Conservation (phyloP, 2,113 vertebrate species). For the Tachuris rubrigastra region DNA sequence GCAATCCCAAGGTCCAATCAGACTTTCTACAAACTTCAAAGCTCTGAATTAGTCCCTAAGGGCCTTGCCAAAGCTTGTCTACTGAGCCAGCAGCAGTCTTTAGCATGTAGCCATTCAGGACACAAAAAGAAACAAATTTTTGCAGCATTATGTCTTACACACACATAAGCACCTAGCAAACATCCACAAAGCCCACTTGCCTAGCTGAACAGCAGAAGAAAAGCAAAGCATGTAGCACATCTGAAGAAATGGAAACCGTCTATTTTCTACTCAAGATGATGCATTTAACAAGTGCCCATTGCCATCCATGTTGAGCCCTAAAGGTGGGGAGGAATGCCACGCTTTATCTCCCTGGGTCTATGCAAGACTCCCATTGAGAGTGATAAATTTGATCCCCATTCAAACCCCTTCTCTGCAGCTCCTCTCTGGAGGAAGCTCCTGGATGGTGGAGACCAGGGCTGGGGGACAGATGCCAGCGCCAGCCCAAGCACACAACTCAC, state of each 20-base stretch:
- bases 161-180: background rate
- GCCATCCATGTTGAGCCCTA: background rate
- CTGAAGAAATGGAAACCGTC: background rate
- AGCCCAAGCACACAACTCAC: constrained; percentile 77
- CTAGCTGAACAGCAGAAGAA: background rate
- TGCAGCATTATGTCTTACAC: background rate
- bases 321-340: background rate
- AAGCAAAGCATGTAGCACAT: background rate
- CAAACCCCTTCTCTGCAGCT: constrained; percentile 30
- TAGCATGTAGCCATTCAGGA: background rate
- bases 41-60: background rate
- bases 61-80: background rate
- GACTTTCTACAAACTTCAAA: constrained; percentile 25
- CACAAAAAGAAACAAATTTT: constrained; percentile 8
- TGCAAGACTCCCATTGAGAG: background rate
- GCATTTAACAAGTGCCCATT: background rate
- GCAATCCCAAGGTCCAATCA: background rate
- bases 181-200: background rate
- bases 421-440: constrained; percentile 22
- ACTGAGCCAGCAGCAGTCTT: background rate
- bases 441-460: constrained; percentile 30
- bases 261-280: background rate
- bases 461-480: constrained; percentile 73
- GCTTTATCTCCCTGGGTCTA: background rate
- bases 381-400: background rate